Conservation (phyloP, 2,113 vertebrate species). For the Tricholaema leucomelas region DNA sequence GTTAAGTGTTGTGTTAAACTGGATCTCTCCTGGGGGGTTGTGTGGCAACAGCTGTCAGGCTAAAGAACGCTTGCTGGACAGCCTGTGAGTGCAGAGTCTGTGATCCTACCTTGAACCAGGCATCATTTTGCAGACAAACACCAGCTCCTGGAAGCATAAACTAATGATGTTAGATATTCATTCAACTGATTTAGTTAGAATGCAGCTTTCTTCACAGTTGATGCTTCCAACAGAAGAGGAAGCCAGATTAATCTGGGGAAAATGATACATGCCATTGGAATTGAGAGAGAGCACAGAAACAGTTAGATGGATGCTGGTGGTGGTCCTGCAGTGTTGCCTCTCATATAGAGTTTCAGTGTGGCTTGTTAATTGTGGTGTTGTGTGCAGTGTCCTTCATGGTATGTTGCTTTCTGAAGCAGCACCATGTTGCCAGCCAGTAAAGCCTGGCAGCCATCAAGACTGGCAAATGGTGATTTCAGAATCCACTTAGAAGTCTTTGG, state of each 20-base stretch:
- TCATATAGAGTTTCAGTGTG: not conserved
- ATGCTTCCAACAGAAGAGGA: not conserved
- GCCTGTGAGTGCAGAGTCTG: not conserved
- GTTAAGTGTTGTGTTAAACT: not conserved
- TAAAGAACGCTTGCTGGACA: not conserved
- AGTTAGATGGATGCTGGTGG: not conserved
- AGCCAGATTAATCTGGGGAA: not conserved
- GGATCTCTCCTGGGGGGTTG: not conserved
- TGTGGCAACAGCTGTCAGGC: not conserved
- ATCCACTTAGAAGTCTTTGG: slow-evolving; percentile 27
- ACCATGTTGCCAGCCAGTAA: slow-evolving; percentile 8
- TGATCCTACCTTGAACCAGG: not conserved
- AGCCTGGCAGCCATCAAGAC: not conserved
- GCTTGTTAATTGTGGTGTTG: not conserved
- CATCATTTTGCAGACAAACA: not conserved
- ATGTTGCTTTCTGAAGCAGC: not conserved
- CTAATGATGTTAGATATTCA: not conserved
- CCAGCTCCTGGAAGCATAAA: not conserved
- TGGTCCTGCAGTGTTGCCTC: slow-evolving; percentile 10
- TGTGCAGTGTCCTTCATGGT: not conserved
- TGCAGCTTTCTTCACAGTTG: not conserved
- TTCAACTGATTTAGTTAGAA: not conserved
- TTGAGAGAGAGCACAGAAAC: not conserved
- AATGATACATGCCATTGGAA: not conserved
- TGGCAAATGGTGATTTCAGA: slow-evolving; percentile 36